These are phyloP conservation scores for Leptura quadrifasciata DNA, from an alignment of 2,888 invertebrate species.

Conservation along the genomic window DNA sequence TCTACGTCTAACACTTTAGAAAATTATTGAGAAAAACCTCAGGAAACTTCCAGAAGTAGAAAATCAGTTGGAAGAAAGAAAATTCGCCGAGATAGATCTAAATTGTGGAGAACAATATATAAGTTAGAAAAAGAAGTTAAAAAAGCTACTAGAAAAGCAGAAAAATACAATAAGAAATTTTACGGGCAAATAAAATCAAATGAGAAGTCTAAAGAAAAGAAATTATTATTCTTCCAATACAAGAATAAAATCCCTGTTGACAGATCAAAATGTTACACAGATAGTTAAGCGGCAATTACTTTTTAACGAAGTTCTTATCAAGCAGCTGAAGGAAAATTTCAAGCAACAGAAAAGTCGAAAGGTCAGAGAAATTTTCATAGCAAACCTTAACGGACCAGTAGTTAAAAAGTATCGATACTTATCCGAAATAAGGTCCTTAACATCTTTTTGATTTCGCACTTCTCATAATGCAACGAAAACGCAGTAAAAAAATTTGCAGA, in stretches of 20 bases:
- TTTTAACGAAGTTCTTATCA: neutral
- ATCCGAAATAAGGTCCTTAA: neutral
- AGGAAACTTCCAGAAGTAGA: no score
- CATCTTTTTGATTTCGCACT: neutral
- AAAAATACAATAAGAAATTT: neutral
- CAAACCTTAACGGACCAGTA: neutral
- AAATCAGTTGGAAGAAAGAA: no score
- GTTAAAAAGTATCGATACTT: slow-evolving; percentile 1
- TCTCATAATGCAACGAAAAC: neutral
- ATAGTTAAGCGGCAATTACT: neutral
- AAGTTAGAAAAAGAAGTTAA: neutral
- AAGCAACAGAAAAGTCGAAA: neutral
- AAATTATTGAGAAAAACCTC: no score
- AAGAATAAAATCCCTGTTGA: neutral
- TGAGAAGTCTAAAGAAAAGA: neutral
- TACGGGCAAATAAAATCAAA: neutral
- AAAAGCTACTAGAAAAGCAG: neutral
- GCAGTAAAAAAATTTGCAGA: neutral
- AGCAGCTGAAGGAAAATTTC: neutral
- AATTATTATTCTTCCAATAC: neutral
- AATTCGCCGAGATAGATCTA: no score
- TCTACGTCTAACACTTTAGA: no score
- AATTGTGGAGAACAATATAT: no score
- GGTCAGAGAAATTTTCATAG: neutral
- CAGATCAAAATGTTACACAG: neutral